Evolutionary conservation across 2,888 invertebrate genomes (phyloP).

Genomic region (Netelia melanura): DNA sequence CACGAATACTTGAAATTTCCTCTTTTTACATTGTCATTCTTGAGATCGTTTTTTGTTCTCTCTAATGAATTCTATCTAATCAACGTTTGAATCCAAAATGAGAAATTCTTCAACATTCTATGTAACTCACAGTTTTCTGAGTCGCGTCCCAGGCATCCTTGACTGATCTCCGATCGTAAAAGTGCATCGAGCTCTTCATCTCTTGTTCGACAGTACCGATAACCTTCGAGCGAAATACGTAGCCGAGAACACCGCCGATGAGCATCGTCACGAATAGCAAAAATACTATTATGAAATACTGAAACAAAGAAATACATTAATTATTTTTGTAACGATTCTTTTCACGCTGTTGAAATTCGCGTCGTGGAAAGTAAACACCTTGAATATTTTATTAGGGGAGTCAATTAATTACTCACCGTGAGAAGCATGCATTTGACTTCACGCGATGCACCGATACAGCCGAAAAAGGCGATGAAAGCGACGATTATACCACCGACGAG

Average conservation of each 20-base stretch:
- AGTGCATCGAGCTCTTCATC: constrained; percentile 91
- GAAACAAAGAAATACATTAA: constrained; percentile 79
- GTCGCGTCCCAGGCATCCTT: constrained; percentile 95
- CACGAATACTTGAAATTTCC: neutral
- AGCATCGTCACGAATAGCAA: constrained; percentile 96
- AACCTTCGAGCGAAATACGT: constrained; percentile 95
- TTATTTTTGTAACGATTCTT: constrained; percentile 1
- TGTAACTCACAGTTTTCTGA: constrained; percentile 88
- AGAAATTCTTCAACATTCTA: constrained; percentile 1
- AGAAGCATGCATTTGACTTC: constrained; percentile 97
- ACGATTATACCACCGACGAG: constrained; percentile 93
- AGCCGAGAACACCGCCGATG: constrained; percentile 95
- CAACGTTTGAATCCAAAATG: too few relatives aligned
- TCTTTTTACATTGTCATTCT: neutral
- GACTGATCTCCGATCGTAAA: constrained; percentile 90
- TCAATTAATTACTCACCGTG: constrained; percentile 88
- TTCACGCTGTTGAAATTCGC: neutral
- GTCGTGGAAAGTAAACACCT: neutral
- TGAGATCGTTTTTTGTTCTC: constrained; percentile 43
- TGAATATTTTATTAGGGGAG: neutral
- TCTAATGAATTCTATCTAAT: neutral
- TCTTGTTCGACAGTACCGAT: constrained; percentile 91
- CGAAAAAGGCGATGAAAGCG: constrained; percentile 94
- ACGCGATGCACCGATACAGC: constrained; percentile 96
- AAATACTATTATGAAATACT: constrained; percentile 96